Base-by-base conservation (phyloP, 1,140 invertebrate genomes). In the Micrasema minimum region DNA sequence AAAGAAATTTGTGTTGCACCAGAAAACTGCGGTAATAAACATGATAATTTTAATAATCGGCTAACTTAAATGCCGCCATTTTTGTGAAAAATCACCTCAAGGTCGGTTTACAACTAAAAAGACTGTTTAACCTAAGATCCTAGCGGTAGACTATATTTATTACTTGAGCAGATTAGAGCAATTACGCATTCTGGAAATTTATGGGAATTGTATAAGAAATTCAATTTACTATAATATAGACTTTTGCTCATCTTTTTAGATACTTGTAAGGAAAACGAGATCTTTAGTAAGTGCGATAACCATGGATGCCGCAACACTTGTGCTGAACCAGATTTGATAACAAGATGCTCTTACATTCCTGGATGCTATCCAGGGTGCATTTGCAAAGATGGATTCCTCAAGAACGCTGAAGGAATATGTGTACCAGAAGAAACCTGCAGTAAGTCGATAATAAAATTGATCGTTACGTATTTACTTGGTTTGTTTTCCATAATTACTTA, bases 291-390 rank as follows among this genome's bases (percentile, higher is more conserved):
- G 16, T 72, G 70, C 26, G 70, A 64, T 1, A 67, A 64, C 38
- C 16, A 72, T 51, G 66, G 35, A 16, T 72, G 71, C 38, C 57
- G 41, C 38, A 53, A 55, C 26, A 68, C 66, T 5, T 72, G 71
- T 45, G 20, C 18, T 3, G 37, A 48, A 7, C 69, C 69, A n/a
- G 62, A 71, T 35, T 20, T 71, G 11, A 22, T 23, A 2, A 7
- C 31, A 2, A 20, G 22, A 16, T 72, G 71, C 31, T 16, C 26
- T 2, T n/a, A 11, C 23, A 1, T 53, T 3, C 53, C 38, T 9
- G 55, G 14, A 12, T 72, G 71, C 50, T 61, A 66, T 37, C 23
- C 62, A 6, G 69, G 69, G 12, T 71, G 69, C 23, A 66, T 71
- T 7, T 71, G 69, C 31, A n/a, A 12, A 1, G 10, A 20, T 3